A percentile compares a stretch with the other conserved stretches of the same genome.
Conservation (phyloP, 2,797 vertebrate genomes). For the Muscicapa comitata region DNA sequence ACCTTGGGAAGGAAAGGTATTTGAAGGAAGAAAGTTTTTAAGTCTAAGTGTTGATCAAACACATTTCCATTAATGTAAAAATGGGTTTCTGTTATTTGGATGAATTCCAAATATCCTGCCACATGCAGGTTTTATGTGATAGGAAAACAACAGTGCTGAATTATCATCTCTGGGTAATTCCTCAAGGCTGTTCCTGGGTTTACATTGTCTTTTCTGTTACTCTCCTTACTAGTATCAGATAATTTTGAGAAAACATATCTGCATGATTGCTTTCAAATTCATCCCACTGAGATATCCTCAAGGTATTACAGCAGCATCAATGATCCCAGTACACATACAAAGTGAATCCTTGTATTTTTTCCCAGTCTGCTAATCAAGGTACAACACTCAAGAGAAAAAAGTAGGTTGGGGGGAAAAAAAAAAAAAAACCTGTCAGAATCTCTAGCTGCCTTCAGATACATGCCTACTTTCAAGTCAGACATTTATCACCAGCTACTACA, state of each 20-base stretch:
- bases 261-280: neutral
- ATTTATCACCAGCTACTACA: neutral
- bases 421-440: neutral
- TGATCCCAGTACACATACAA: neutral
- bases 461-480: neutral
- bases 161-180: neutral
- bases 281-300: neutral
- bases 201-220: neutral
- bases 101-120: neutral
- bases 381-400: neutral
- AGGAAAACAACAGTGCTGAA: neutral
- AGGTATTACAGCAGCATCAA: neutral
- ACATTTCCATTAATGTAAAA: neutral
- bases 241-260: neutral
- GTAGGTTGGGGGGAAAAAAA: neutral
- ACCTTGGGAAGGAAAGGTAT: neutral
- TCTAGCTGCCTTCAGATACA: neutral
- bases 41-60: neutral
- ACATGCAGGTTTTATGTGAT: neutral
- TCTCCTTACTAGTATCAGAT: neutral
- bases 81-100: neutral
- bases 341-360: neutral
- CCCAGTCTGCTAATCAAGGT: neutral
- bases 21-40: neutral
- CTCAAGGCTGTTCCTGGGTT: neutral